Evolutionary conservation across 2,113 vertebrate species (phyloP), one percentile per base, ranked within the genome.

Genomic region (Orcinus orca): DNA sequence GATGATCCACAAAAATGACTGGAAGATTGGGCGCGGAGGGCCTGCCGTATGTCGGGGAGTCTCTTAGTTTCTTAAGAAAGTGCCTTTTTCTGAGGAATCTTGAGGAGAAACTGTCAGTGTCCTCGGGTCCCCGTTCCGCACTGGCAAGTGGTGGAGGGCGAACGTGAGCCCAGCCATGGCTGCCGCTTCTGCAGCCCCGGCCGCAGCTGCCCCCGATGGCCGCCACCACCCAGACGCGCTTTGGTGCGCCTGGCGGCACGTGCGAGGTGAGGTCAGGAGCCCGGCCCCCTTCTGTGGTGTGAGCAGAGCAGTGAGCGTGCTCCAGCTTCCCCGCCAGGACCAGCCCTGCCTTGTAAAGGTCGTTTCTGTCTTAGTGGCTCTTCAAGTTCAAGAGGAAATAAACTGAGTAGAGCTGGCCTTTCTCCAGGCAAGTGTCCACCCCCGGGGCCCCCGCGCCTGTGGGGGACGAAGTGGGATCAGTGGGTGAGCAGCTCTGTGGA

Each of bases 341-440:
- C 98, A 97, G 98, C 98, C 98, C 94, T 98, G 98, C 98, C 97
- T 98, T 97, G 97, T 98, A 98, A 98, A 99, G 98, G 98, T 98
- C 98, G 98, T 15, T 97, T 96, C 97, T 98, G 98, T 99, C 98
- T 98, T 95, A 95, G 98, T 97, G 98, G 97, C 96, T 98, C 98
- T 98, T 98, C 98, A 98, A 98, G 98, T 98, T 99, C 98, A 98
- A 97, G 98, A 98, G 98, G 98, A 98, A 98, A 98, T 98, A 98
- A 98, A 98, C 98, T 98, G 98, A 98, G 98, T 93, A 88, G 98
- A 98, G 98, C 98, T 99, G 98, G 98, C 98, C 98, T 99, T 98
- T 99, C 98, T 98, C 98, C 98, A 98, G 98, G 98, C 98, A 97
- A 97, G 98, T 98, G 98, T 98, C 98, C 98, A 97, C 98, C 98